phyloP scores from a whole-genome alignment of 1,140 invertebrate species.

The Chironomus striatipennis region DNA sequence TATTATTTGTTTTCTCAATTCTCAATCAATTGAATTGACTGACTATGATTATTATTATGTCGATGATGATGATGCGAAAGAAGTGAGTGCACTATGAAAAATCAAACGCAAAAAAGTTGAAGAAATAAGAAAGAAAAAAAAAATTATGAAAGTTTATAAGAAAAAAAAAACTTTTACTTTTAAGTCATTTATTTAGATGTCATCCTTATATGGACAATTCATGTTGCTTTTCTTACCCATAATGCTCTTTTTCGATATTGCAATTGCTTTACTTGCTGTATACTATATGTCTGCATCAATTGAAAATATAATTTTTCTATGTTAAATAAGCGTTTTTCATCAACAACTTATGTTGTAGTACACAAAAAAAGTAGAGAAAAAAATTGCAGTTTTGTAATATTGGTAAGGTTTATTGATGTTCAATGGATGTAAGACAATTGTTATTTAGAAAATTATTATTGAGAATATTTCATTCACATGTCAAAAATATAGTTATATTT shows the following conservation, averaged over 20 bases:
- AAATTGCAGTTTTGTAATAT: neutral
- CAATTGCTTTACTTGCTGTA: neutral
- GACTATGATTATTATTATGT: too few species aligned
- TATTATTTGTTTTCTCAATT: neutral
- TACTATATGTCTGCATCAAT: neutral
- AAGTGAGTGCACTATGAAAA: conserved; percentile 12
- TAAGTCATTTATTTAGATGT: conserved; percentile 14
- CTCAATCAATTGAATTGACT: neutral
- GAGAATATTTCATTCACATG: conserved; percentile 6
- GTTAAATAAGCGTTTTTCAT: conserved; percentile 4
- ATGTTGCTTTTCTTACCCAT: neutral
- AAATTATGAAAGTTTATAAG: conserved; percentile 2
- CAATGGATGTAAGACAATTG: neutral
- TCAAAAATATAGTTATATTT: neutral
- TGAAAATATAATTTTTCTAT: neutral
- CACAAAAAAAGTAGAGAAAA: neutral
- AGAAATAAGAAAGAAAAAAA: neutral
- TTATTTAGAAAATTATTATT: neutral
- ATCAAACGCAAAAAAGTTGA: neutral
- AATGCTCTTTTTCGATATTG: neutral
- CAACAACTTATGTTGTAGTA: too few species aligned
- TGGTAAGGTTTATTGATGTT: neutral
- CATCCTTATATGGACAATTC: conserved; percentile 12
- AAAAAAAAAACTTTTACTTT: neutral
- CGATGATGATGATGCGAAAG: neutral